phyloP scores from a whole-genome alignment of 2,113 vertebrate genomes.

The Pelmatolapia mariae region DNA sequence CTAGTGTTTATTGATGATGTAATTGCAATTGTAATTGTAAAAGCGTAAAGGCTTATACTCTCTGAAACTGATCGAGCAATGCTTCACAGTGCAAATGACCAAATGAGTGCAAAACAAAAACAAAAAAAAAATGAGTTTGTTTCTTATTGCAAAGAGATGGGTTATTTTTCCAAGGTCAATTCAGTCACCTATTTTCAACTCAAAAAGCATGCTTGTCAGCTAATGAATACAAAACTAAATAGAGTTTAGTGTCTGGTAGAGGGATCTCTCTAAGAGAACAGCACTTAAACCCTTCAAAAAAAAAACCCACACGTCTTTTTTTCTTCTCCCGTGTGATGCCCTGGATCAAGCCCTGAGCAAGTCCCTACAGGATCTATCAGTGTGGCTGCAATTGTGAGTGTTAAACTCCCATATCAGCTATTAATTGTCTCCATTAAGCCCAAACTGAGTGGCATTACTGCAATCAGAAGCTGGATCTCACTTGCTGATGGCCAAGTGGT shows the following conservation, averaged over 20 bases:
- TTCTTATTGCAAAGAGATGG: background rate
- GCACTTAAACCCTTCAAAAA: too few relatives aligned
- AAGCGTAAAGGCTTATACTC: background rate
- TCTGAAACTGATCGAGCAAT: background rate
- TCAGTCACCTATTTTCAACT: background rate
- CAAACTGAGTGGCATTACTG: background rate
- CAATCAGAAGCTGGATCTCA: background rate
- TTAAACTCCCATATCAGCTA: background rate
- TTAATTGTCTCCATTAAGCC: background rate
- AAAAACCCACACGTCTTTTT: constrained; percentile 22
- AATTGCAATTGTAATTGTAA: too few relatives aligned
- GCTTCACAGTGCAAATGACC: background rate
- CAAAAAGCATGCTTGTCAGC: background rate
- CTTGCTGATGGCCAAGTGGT: constrained; percentile 11
- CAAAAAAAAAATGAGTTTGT: rapidly evolving
- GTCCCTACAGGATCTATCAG: constrained; percentile 40
- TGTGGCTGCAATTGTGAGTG: background rate
- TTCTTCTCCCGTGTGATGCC: constrained; percentile 56
- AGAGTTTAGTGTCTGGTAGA: background rate
- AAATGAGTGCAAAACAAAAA: background rate
- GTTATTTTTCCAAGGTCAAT: background rate
- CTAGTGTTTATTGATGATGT: background rate
- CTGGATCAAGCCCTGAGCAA: constrained; percentile 39
- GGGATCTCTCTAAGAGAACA: too few relatives aligned
- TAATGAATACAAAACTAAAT: background rate